Percentiles rank a stretch among this genome's conserved stretches.
These are phyloP conservation scores for Atta cephalotes DNA, from an alignment of 1,140 invertebrate species.

Conservation along the genomic window DNA sequence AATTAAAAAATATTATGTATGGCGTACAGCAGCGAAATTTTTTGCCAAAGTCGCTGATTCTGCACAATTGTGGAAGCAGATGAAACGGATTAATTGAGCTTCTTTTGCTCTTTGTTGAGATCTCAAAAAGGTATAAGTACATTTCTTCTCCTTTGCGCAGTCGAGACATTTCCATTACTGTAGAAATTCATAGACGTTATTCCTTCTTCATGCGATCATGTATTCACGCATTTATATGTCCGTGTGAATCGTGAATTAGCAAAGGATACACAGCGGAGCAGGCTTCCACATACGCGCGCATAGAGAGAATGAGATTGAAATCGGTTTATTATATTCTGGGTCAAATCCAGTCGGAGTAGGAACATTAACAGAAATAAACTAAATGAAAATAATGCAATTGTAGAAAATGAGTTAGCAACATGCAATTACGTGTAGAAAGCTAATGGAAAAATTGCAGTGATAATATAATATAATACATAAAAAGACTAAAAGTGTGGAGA, in stretches of 20 bases:
- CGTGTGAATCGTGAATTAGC: not conserved
- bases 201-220: not conserved
- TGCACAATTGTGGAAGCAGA: not conserved
- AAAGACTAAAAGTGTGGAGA: not conserved
- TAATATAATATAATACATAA: not conserved
- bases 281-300: not conserved
- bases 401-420: not conserved
- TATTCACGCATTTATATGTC: not conserved
- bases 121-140: constrained; percentile 38
- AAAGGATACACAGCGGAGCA: not conserved
- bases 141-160: constrained; percentile 11
- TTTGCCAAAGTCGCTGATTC: not conserved
- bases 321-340: constrained; percentile 44
- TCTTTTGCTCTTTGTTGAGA: constrained; percentile 29
- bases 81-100: constrained; percentile 46
- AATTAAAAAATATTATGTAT: not conserved
- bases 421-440: constrained; percentile 11
- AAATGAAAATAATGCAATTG: constrained; percentile 14
- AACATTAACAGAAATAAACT: constrained; percentile 15
- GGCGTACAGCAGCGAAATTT: not conserved
- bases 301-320: constrained; percentile 40
- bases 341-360: constrained; percentile 1
- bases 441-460: constrained; percentile 23
- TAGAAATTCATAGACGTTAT: constrained; percentile 37
- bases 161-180: constrained; percentile 20